Evolutionary conservation across 2,888 invertebrate species (phyloP).

Genomic region (Xestoiulus laeticollis): DNA sequence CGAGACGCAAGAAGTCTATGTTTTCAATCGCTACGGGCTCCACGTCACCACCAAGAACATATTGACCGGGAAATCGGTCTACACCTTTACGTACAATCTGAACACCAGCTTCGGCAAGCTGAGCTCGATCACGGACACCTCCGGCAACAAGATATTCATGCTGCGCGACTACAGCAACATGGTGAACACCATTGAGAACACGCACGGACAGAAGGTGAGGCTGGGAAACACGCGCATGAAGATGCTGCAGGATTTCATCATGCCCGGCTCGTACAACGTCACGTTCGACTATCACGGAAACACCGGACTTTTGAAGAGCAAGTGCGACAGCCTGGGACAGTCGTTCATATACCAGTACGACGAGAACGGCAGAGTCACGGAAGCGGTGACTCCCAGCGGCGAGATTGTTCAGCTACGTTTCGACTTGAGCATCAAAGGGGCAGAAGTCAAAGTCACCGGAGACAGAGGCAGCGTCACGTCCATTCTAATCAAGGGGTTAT

Average conservation of each 20-base stretch:
- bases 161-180: conserved; percentile 66
- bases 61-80: conserved; percentile 91
- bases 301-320: conserved; percentile 86
- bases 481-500: conserved; percentile 86
- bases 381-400: conserved; percentile 94
- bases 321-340: conserved; percentile 87
- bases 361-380: conserved; percentile 89
- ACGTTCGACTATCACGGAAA: conserved; percentile 93
- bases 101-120: conserved; percentile 96
- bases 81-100: conserved; percentile 94
- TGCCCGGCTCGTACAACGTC: conserved; percentile 92
- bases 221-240: conserved; percentile 92
- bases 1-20: conserved; percentile 91
- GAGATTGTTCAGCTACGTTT: conserved; percentile 87
- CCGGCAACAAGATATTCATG: conserved; percentile 71
- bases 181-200: conserved; percentile 88
- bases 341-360: conserved; percentile 91
- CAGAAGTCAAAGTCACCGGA: conserved; percentile 83
- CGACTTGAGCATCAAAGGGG: conserved; percentile 90
- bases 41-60: conserved; percentile 94
- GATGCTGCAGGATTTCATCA: conserved; percentile 87
- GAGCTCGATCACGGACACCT: conserved; percentile 91
- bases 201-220: conserved; percentile 90
- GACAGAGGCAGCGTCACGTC: conserved; percentile 62
- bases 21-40: conserved; percentile 85